phyloP scores from a whole-genome alignment of 1,140 invertebrate genomes.

The Dinoponera quadriceps region DNA sequence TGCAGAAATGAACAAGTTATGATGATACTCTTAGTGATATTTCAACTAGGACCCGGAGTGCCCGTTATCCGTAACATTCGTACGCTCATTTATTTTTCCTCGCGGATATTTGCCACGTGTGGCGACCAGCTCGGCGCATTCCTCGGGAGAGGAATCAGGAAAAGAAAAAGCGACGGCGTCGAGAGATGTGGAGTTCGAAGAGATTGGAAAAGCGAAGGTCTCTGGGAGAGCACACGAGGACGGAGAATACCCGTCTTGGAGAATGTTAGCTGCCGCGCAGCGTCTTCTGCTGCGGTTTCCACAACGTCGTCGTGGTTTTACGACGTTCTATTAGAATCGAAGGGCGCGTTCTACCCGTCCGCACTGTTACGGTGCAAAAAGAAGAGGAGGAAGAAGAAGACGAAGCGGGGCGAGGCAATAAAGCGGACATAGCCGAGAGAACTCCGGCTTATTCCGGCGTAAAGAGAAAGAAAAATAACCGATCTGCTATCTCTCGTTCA shows the following conservation, averaged over 20 bases:
- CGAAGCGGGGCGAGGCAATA: constrained; percentile 40
- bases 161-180: constrained; percentile 13
- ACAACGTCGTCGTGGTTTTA: constrained; percentile 52
- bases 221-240: background rate
- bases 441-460: constrained; percentile 11
- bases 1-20: too few species aligned
- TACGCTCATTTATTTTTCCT: constrained; percentile 12
- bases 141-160: constrained; percentile 10
- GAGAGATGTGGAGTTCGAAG: constrained; percentile 42
- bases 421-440: constrained; percentile 39
- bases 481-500: constrained; percentile 54
- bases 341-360: constrained; percentile 11
- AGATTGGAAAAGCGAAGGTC: constrained; percentile 44
- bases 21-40: background rate
- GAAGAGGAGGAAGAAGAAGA: background rate
- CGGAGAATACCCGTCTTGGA: constrained; percentile 12
- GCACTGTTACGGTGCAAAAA: constrained; percentile 25
- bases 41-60: background rate
- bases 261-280: constrained; percentile 15
- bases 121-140: constrained; percentile 3
- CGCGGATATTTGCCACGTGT: constrained; percentile 38
- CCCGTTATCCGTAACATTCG: background rate
- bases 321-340: constrained; percentile 57
- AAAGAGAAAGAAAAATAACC: constrained; percentile 62
- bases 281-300: constrained; percentile 47